These are phyloP conservation scores for Drosophila sucinea DNA, from an alignment of 1,140 invertebrate species.

Conservation along the genomic window DNA sequence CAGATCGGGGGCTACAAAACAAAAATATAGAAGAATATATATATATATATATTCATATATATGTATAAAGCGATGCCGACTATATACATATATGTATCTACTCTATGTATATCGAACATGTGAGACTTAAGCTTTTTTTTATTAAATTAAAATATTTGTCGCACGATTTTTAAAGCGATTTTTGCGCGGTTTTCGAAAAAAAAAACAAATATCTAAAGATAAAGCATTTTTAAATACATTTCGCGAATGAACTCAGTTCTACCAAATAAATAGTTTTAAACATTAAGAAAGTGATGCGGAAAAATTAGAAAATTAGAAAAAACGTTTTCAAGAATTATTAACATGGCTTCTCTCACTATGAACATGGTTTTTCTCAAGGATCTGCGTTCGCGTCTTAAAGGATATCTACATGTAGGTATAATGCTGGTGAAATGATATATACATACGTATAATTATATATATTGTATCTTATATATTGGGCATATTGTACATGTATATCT, in stretches of 20 bases:
- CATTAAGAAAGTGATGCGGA: conserved; percentile 57
- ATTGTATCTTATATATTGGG: background rate
- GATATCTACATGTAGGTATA: conserved; percentile 82
- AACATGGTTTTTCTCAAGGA: conserved; percentile 83
- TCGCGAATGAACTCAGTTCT: background rate
- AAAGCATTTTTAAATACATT: background rate
- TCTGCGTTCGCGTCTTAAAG: conserved; percentile 78
- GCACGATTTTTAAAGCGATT: conserved; percentile 56
- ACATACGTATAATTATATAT: background rate
- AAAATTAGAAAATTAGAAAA: conserved; percentile 20
- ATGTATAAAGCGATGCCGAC: conserved; percentile 11
- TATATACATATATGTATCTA: conserved; percentile 29
- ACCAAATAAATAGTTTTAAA: conserved; percentile 35
- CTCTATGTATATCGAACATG: conserved; percentile 24
- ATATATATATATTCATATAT: conserved; percentile 21
- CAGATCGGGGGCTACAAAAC: conserved; percentile 43
- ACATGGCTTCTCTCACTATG: conserved; percentile 76
- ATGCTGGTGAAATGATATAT: background rate
- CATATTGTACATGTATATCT: background rate
- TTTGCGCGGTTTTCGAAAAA: conserved; percentile 53
- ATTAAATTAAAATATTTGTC: conserved; percentile 55
- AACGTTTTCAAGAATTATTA: conserved; percentile 12
- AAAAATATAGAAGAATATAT: conserved; percentile 20
- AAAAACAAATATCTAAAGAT: conserved; percentile 10
- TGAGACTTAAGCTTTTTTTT: conserved; percentile 49